Base-by-base conservation (phyloP, 2,113 vertebrate genomes). In the Caloenas nicobarica region DNA sequence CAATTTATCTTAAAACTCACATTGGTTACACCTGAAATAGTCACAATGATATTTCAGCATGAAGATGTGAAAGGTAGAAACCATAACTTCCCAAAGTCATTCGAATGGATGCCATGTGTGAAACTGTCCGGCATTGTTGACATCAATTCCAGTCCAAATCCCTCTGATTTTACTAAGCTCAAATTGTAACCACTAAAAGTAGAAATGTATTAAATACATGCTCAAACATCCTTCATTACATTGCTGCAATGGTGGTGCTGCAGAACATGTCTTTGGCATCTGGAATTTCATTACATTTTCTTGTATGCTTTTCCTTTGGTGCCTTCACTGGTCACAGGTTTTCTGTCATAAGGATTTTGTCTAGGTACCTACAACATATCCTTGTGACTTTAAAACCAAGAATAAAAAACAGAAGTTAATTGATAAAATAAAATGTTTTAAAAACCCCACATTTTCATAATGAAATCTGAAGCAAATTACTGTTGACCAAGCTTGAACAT, bases 361-460 rank as follows among this genome's bases (percentile, higher is more conserved):
- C 64, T 65, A 46, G 38, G 7, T 62, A 36, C 44, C 5, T 71
- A 24, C 11, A 54, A 44, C 1, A 34, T 53, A 53, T 33, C 16
- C 6, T 13, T 79, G 10, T 38, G 53, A 40, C 28, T 81, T 73
- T 62, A 70, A 29, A 90, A 40, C 18, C 23, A 57, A 38, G 29
- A 44, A 46, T 13, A 33, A 73, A 81, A 86, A 51, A 16, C 8
- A 19, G 4, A 60, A 77, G 4, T 42, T 87, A 34, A 8, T 31
- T 65, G 73, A 92, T 16, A 79, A 89, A 64, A n/a, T 51, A 40
- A 71, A 66, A 81, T 34, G 7, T 3, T 76, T 26, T 46, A 23
- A 65, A 46, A 33, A 5, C n/a, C n/a, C n/a, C 2, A 0, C 1
- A 57, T 22, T 44, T 64, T 71, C 34, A 5, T 60, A 22, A 71